phyloP scores from a whole-genome alignment of 2,888 invertebrate species.

The Myopa testacea region DNA sequence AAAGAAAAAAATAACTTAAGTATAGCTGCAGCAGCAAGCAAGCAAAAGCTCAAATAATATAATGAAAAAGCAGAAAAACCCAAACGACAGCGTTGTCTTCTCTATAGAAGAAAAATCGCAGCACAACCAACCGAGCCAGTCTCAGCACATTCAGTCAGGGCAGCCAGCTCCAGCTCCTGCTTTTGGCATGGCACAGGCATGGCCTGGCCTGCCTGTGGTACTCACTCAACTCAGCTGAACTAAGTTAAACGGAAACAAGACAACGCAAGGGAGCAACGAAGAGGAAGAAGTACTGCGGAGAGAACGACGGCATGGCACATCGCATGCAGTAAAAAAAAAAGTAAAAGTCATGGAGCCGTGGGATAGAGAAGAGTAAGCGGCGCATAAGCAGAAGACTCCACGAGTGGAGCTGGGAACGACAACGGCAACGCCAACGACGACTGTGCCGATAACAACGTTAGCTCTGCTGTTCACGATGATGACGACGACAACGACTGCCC shows the following conservation, averaged over 20 bases:
- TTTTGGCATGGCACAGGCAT: slow-evolving; percentile 4
- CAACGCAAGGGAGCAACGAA: background rate
- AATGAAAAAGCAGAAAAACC: slow-evolving; percentile 36
- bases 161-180: slow-evolving; percentile 6
- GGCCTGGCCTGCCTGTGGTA: slow-evolving; percentile 2
- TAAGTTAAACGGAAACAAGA: background rate
- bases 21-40: slow-evolving; percentile 21
- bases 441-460: slow-evolving; percentile 20
- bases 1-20: slow-evolving; percentile 33
- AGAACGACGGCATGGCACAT: background rate
- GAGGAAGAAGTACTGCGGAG: background rate
- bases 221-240: slow-evolving; percentile 24
- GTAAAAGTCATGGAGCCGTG: background rate
- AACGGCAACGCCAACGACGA: slow-evolving; percentile 24
- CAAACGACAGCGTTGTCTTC: background rate
- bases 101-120: slow-evolving; percentile 18
- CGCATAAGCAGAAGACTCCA: background rate
- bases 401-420: slow-evolving; percentile 25
- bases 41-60: slow-evolving; percentile 43
- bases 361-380: background rate
- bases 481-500: slow-evolving; percentile 36
- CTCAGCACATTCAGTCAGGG: slow-evolving; percentile 31
- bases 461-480: slow-evolving; percentile 28
- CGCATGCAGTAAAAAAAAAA: background rate
- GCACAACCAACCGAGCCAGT: slow-evolving; percentile 24